Conservation (phyloP, 2,797 vertebrate genomes). For the Eidolon dupreanum region DNA sequence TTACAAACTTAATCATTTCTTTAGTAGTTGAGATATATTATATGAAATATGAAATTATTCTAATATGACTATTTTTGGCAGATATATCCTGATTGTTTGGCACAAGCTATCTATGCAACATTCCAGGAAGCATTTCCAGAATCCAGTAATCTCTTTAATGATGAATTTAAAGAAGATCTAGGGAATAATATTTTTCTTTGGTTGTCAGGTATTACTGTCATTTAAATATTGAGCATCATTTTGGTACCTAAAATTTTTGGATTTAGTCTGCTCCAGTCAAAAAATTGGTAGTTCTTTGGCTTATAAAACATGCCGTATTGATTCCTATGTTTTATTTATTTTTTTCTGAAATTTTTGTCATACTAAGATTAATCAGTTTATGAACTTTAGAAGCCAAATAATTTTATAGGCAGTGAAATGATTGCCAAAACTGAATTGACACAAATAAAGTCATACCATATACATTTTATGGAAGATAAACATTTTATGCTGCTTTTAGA, state of each 20-base stretch:
- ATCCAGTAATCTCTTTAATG: constrained; percentile 76
- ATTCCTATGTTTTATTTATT: not conserved
- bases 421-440: not conserved
- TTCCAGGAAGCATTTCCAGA: constrained; percentile 83
- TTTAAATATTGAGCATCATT: constrained; percentile 36
- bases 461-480: not conserved
- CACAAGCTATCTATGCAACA: constrained; percentile 79
- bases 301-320: not conserved
- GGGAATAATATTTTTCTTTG: constrained; percentile 81
- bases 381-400: constrained; percentile 19
- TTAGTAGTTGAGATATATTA: not conserved
- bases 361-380: not conserved
- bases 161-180: constrained; percentile 80
- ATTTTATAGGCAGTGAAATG: constrained; percentile 18
- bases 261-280: not conserved
- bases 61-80: constrained; percentile 64
- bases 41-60: constrained; percentile 1
- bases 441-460: not conserved
- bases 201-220: constrained; percentile 81
- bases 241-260: constrained; percentile 2
- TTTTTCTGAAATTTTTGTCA: constrained; percentile 25
- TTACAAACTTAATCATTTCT: not conserved
- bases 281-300: not conserved
- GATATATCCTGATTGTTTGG: constrained; percentile 82
- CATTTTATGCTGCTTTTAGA: constrained; percentile 20